A percentile compares a stretch with the other conserved stretches of the same genome.
These are phyloP conservation scores for Cerastoderma edule DNA, from an alignment of 2,888 invertebrate genomes.

Conservation along the genomic window DNA sequence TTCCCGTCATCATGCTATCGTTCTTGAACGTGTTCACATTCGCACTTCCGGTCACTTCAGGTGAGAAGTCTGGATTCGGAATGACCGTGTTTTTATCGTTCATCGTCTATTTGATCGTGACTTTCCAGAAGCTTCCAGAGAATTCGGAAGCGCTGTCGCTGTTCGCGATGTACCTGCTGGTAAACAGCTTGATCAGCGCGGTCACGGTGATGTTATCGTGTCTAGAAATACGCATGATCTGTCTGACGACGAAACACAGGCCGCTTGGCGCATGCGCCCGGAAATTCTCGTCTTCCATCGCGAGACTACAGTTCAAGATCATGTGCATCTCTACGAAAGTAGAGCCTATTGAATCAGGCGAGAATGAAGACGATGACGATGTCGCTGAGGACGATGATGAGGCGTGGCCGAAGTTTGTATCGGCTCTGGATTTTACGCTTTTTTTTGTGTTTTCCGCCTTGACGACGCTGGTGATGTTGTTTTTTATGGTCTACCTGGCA, in stretches of 20 bases:
- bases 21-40: constrained; percentile 45
- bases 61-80: constrained; percentile 45
- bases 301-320: constrained; percentile 28
- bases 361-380: constrained; percentile 1
- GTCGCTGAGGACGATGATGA: constrained; percentile 7
- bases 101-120: constrained; percentile 53
- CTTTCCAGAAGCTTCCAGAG: constrained; percentile 52
- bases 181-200: constrained; percentile 36
- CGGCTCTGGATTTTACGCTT: constrained; percentile 45
- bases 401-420: constrained; percentile 38
- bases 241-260: constrained; percentile 23
- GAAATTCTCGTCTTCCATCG: constrained; percentile 27
- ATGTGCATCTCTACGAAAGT: constrained; percentile 30
- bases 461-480: constrained; percentile 5
- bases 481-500: constrained; percentile 34
- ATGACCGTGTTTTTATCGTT: constrained; percentile 55
- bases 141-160: constrained; percentile 48
- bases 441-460: constrained; percentile 40
- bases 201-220: constrained; percentile 41
- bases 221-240: constrained; percentile 41
- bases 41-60: constrained; percentile 38
- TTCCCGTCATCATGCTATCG: constrained; percentile 49
- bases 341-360: neutral
- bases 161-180: constrained; percentile 44
- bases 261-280: constrained; percentile 22